Evolutionary conservation across 1,140 invertebrate genomes (phyloP).

Genomic region (Heliothis virescens): DNA sequence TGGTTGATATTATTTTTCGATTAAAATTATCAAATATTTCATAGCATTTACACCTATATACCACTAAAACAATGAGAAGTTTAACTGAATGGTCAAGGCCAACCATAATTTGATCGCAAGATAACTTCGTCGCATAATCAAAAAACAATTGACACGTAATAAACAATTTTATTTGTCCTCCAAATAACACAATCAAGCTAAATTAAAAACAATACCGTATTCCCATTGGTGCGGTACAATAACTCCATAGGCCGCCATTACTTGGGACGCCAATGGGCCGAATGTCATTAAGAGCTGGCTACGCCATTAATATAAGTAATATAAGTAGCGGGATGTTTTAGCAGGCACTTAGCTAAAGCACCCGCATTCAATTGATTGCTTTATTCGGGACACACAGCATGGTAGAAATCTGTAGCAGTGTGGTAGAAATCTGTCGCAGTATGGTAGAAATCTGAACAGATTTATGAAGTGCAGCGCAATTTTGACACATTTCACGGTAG

Average conservation of each 20-base stretch:
- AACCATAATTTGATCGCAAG: background rate
- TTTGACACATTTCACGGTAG: too few species aligned
- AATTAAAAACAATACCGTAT: conserved; percentile 22
- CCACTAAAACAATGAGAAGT: background rate
- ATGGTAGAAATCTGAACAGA: background rate
- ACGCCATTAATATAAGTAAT: conserved; percentile 52
- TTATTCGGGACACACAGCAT: conserved; percentile 41
- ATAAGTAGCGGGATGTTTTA: conserved; percentile 53
- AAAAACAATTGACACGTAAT: conserved; percentile 29
- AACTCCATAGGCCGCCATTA: conserved; percentile 46
- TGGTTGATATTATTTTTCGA: background rate
- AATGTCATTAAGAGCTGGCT: conserved; percentile 48
- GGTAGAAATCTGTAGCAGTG: background rate
- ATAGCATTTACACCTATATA: too few species aligned
- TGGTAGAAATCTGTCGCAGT: background rate
- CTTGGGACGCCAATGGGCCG: conserved; percentile 46
- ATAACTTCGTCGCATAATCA: background rate
- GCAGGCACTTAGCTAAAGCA: conserved; percentile 56
- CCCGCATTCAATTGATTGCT: conserved; percentile 53
- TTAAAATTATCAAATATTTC: too few species aligned
- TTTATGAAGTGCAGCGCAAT: too few species aligned
- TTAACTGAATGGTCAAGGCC: background rate
- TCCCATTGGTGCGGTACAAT: conserved; percentile 31
- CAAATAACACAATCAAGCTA: background rate
- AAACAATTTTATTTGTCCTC: background rate